Conservation (phyloP, 2,113 vertebrate genomes). For the Hippocampus guttulatus region DNA sequence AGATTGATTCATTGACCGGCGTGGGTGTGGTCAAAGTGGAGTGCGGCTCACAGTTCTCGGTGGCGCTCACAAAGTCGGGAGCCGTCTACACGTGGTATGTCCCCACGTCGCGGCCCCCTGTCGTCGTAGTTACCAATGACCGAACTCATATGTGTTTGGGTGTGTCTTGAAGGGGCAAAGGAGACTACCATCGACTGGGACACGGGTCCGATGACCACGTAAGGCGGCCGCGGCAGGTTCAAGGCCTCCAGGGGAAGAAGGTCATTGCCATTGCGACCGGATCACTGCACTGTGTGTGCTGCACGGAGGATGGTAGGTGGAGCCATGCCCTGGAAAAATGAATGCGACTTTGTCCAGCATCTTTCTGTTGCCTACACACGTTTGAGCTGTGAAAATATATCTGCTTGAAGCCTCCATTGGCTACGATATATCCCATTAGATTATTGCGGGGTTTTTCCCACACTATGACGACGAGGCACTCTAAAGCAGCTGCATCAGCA, state of each 20-base stretch:
- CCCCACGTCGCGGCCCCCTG: neutral
- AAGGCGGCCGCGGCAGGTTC: conserved; percentile 90
- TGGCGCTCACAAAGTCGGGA: conserved; percentile 94
- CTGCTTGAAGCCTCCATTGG: too few relatives aligned
- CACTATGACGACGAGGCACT: too few relatives aligned
- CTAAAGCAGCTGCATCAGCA: too few relatives aligned
- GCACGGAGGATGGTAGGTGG: conserved; percentile 91
- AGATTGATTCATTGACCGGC: conserved; percentile 98
- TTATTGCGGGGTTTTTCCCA: too few relatives aligned
- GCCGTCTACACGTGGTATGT: conserved; percentile 94
- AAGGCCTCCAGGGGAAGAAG: conserved; percentile 96
- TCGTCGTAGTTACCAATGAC: neutral
- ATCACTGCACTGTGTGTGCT: conserved; percentile 98
- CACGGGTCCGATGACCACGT: conserved; percentile 98
- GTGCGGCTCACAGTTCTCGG: conserved; percentile 97
- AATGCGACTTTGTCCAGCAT: too few relatives aligned
- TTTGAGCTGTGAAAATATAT: too few relatives aligned
- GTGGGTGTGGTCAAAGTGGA: conserved; percentile 96
- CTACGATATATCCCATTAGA: too few relatives aligned
- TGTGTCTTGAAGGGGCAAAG: conserved; percentile 84
- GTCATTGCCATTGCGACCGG: conserved; percentile 96
- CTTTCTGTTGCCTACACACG: too few relatives aligned
- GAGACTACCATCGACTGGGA: conserved; percentile 93
- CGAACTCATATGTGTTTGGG: neutral
- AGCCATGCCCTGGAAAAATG: neutral